Percentiles rank a stretch among this genome's conserved stretches.
These are phyloP conservation scores for Myxocyprinus asiaticus DNA, from an alignment of 2,113 vertebrate genomes.

Conservation along the genomic window DNA sequence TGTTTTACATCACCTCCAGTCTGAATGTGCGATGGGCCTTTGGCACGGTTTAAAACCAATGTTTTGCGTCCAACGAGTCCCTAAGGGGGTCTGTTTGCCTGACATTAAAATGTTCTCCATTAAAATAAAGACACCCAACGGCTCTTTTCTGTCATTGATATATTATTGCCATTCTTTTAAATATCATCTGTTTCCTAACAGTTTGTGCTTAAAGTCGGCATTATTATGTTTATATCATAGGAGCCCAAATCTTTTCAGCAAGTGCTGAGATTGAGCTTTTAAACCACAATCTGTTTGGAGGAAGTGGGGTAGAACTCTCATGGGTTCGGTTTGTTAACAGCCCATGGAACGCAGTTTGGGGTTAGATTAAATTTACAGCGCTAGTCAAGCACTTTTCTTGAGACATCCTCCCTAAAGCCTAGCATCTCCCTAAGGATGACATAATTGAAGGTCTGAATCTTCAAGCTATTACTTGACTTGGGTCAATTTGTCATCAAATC, in stretches of 20 bases:
- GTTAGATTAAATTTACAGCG: background rate
- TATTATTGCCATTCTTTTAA: background rate
- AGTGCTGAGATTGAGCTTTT: slow-evolving; percentile 1
- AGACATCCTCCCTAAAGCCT: background rate
- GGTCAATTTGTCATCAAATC: background rate
- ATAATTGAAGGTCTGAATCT: slow-evolving; percentile 2
- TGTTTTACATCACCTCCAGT: background rate
- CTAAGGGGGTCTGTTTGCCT: background rate
- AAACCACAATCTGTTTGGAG: background rate
- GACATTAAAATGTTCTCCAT: background rate
- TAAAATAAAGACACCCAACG: slow-evolving; percentile 13
- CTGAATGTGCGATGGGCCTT: background rate
- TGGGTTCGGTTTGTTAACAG: background rate
- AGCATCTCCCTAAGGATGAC: background rate
- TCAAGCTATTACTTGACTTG: background rate
- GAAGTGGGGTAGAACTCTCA: background rate
- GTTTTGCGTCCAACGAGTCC: background rate
- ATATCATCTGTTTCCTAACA: background rate
- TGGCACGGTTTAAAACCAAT: slow-evolving; percentile 1
- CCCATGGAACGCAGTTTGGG: background rate
- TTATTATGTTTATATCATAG: background rate
- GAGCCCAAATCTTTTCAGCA: background rate
- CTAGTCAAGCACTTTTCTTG: background rate
- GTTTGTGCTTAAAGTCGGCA: no score
- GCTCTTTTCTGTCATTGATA: background rate